Percentiles rank a stretch among this genome's conserved stretches.
Evolutionary conservation across 1,140 invertebrate species (phyloP).

Genomic region (Drosophila persimilis): DNA sequence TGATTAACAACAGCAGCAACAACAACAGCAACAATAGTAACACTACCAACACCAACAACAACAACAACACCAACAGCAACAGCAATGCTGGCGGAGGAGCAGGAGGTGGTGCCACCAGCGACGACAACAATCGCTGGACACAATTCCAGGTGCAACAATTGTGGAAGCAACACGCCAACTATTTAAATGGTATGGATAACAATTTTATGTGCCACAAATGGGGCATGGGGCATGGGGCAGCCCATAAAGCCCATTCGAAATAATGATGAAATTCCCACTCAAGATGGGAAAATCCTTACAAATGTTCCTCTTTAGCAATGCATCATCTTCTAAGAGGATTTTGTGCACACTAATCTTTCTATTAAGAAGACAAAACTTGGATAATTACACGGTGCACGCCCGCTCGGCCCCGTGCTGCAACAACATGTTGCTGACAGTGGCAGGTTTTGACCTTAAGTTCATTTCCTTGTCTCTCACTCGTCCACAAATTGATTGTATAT

Average conservation of each 20-base stretch:
- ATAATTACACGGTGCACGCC: too few relatives aligned
- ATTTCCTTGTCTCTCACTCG: conserved; percentile 24
- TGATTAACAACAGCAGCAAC: conserved; percentile 59
- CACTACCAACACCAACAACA: conserved; percentile 48
- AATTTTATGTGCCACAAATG: not conserved
- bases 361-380: too few relatives aligned
- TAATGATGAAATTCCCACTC: too few relatives aligned
- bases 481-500: conserved; percentile 60
- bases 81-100: conserved; percentile 25
- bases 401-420: too few relatives aligned
- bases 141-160: conserved; percentile 83
- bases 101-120: conserved; percentile 28
- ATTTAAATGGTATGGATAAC: conserved; percentile 78
- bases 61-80: conserved; percentile 50
- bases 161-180: conserved; percentile 83
- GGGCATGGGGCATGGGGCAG: too few relatives aligned
- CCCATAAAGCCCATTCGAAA: too few relatives aligned
- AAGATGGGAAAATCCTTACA: too few relatives aligned
- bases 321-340: too few relatives aligned
- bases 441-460: conserved; percentile 24
- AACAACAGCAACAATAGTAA: conserved; percentile 16
- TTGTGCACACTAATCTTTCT: not conserved
- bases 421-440: conserved; percentile 4
- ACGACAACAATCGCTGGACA: conserved; percentile 82
- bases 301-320: too few relatives aligned